phyloP scores from a whole-genome alignment of 2,113 vertebrate species.

The Barnardius zonarius region DNA sequence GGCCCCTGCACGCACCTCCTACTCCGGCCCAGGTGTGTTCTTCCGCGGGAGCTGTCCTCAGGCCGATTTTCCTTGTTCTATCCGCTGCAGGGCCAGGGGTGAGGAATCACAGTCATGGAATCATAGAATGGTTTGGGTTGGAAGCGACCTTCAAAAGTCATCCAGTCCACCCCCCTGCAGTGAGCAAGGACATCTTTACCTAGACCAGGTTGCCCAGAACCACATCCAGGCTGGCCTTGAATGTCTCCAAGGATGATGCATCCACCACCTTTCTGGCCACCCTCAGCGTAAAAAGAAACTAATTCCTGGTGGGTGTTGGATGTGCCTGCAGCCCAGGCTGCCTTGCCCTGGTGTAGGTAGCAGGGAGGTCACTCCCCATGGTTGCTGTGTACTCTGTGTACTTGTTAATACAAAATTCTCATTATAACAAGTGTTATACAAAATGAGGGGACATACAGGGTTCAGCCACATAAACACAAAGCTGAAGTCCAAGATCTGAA shows the following conservation, averaged over 20 bases:
- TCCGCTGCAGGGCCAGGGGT: not conserved
- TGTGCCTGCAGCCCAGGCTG: not conserved
- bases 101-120: not conserved
- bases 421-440: not conserved
- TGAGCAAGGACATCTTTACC: not conserved
- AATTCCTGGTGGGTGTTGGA: not conserved
- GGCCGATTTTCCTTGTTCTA: rapidly evolving
- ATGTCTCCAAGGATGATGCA: rapidly evolving
- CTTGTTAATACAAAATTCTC: not conserved
- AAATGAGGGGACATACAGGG: rapidly evolving
- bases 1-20: not conserved
- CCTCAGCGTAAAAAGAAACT: not conserved
- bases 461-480: not conserved
- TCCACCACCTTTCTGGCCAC: not conserved
- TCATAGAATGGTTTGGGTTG: not conserved
- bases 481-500: not conserved
- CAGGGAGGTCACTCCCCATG: rapidly evolving
- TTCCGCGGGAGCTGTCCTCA: rapidly evolving
- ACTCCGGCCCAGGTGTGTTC: not conserved
- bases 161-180: not conserved
- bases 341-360: not conserved
- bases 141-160: not conserved
- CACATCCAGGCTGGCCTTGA: rapidly evolving
- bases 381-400: not conserved
- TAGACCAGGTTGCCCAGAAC: not conserved